Evolutionary conservation across 2,113 vertebrate genomes (phyloP).

Genomic region (Pterocles orientalis): DNA sequence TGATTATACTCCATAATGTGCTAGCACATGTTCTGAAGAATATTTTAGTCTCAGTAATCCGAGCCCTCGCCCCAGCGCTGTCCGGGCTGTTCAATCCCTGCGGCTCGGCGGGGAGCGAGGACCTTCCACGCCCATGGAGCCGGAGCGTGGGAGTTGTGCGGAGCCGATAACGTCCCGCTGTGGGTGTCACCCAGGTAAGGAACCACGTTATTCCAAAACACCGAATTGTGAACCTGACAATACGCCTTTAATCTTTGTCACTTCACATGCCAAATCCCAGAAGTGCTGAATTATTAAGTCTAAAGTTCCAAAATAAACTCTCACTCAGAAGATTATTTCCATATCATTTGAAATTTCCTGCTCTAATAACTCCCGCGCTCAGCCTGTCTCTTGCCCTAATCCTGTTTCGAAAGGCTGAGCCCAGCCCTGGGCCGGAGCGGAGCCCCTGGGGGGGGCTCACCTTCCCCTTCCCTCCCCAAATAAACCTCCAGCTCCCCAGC

Average conservation of each 20-base stretch:
- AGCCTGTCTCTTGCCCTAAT: constrained; percentile 52
- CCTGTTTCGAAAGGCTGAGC: constrained; percentile 45
- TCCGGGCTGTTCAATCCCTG: background rate
- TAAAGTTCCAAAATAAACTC: constrained; percentile 72
- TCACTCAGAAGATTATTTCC: constrained; percentile 67
- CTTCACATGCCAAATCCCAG: constrained; percentile 64
- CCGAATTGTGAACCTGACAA: constrained; percentile 7
- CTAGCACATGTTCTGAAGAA: constrained; percentile 35
- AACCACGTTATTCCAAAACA: background rate
- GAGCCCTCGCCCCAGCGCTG: background rate
- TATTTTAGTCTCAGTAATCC: background rate
- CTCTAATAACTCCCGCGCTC: constrained; percentile 68
- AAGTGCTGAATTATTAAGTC: constrained; percentile 72
- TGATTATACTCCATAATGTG: constrained; percentile 31
- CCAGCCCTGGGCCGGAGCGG: background rate
- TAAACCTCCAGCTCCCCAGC: constrained; percentile 9
- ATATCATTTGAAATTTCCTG: constrained; percentile 74
- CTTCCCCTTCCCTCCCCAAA: constrained; percentile 43
- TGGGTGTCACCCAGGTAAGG: constrained; percentile 16
- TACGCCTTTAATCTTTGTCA: constrained; percentile 62
- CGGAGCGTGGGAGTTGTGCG: background rate
- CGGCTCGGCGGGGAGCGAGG: background rate
- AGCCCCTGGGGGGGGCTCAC: constrained; percentile 40
- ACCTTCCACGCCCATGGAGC: background rate
- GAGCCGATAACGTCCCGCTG: background rate